Evolutionary conservation across 2,113 vertebrate species (phyloP).

Genomic region (Podarcis raffonei): DNA sequence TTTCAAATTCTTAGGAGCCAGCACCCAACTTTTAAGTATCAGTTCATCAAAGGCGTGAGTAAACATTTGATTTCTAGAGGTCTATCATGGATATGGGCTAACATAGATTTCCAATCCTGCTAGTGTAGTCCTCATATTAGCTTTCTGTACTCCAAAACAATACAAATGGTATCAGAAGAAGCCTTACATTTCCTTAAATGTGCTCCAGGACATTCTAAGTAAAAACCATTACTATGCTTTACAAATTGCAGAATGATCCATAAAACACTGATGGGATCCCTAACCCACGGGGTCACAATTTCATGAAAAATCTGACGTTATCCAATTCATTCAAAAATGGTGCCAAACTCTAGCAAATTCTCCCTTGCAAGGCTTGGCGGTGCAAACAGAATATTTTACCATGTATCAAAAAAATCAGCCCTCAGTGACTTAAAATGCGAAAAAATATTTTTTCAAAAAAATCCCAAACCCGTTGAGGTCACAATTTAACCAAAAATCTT

Average conservation of each 20-base stretch:
- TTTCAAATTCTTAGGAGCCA: background rate
- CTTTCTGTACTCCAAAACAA: background rate
- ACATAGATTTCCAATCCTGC: background rate
- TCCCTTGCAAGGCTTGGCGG: too few relatives aligned
- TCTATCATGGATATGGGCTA: background rate
- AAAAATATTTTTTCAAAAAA: background rate
- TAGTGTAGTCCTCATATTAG: background rate
- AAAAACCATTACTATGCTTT: background rate
- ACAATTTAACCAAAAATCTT: too few relatives aligned
- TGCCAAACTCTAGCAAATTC: too few relatives aligned
- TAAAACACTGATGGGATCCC: background rate
- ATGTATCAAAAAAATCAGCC: too few relatives aligned
- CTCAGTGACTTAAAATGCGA: too few relatives aligned
- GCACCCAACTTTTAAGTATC: background rate
- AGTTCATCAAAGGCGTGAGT: background rate
- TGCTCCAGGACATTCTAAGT: background rate
- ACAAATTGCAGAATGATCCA: background rate
- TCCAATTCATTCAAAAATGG: too few relatives aligned
- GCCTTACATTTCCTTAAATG: background rate
- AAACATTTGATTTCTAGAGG: background rate
- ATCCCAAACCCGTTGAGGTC: too few relatives aligned
- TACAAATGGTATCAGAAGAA: slow-evolving; percentile 7
- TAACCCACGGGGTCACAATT: too few relatives aligned
- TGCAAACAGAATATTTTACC: too few relatives aligned
- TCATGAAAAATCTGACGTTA: too few relatives aligned